Evolutionary conservation across 2,797 vertebrate species (phyloP).

Genomic region (Adrianichthys oophorus): DNA sequence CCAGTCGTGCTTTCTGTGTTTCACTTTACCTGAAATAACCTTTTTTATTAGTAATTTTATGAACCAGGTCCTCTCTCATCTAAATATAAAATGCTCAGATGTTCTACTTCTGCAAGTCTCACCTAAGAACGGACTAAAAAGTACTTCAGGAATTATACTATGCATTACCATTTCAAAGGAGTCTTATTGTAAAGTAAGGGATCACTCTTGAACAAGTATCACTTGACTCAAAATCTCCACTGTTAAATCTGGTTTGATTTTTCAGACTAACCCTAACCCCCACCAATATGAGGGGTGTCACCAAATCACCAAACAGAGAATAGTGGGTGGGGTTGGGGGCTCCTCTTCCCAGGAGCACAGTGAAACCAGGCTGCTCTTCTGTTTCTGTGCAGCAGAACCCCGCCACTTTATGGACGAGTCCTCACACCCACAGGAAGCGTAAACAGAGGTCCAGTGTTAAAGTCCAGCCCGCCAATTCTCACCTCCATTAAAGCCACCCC

Average conservation of each 20-base stretch:
- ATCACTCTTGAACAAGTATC: background rate
- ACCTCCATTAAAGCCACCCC: conserved; percentile 79
- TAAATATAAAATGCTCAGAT: too few species aligned
- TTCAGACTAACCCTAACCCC: conserved; percentile 25
- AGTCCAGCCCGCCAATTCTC: conserved; percentile 83
- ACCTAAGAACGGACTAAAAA: too few species aligned
- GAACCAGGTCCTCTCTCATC: too few species aligned
- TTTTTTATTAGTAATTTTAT: too few species aligned
- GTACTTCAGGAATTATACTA: too few species aligned
- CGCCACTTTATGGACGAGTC: conserved; percentile 65
- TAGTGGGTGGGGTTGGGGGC: conserved; percentile 66
- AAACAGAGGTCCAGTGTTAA: conserved; percentile 83
- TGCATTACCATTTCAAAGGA: too few species aligned
- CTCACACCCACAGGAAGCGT: conserved; percentile 80
- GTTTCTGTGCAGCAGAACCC: conserved; percentile 19
- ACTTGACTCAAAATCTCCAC: background rate
- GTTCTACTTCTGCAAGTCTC: too few species aligned
- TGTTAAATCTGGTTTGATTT: conserved; percentile 36
- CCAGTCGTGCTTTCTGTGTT: too few species aligned
- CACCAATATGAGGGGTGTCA: conserved; percentile 55
- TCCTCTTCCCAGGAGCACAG: conserved; percentile 41
- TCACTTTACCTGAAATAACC: too few species aligned
- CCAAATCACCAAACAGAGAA: conserved; percentile 72
- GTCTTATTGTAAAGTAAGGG: too few species aligned
- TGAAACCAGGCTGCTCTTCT: conserved; percentile 53